Conservation (phyloP, 2,113 vertebrate genomes). For the Microtus oregoni region DNA sequence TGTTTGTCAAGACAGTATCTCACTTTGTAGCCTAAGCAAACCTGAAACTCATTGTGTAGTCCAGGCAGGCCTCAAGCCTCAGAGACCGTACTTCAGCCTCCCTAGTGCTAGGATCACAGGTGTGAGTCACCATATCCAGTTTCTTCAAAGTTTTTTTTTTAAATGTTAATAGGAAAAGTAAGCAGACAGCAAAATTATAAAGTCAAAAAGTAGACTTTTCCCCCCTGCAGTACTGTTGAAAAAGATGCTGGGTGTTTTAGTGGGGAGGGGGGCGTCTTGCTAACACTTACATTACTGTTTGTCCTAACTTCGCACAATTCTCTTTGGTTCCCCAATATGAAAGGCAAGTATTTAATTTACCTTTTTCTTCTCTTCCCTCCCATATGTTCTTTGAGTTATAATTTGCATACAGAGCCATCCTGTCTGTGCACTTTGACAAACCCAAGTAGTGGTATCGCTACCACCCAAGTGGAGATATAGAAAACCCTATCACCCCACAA, state of each 20-base stretch:
- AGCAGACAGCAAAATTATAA: neutral
- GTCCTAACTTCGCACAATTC: neutral
- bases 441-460: no score
- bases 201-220: neutral
- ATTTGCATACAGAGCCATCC: no score
- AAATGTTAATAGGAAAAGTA: slow-evolving; percentile 25
- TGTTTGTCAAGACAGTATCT: neutral
- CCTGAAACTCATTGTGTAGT: neutral
- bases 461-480: no score
- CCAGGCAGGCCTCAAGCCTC: neutral
- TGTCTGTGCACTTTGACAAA: no score
- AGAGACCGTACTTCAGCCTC: neutral
- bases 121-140: neutral
- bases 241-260: neutral
- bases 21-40: neutral
- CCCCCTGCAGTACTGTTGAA: neutral
- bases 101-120: neutral
- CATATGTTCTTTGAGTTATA: no score
- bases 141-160: neutral
- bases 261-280: neutral
- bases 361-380: no score
- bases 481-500: no score
- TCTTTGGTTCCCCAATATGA: no score
- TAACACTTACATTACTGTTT: neutral
- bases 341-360: no score